Evolutionary conservation across 2,888 invertebrate genomes (phyloP).

Genomic region (Vesta saturnalis): DNA sequence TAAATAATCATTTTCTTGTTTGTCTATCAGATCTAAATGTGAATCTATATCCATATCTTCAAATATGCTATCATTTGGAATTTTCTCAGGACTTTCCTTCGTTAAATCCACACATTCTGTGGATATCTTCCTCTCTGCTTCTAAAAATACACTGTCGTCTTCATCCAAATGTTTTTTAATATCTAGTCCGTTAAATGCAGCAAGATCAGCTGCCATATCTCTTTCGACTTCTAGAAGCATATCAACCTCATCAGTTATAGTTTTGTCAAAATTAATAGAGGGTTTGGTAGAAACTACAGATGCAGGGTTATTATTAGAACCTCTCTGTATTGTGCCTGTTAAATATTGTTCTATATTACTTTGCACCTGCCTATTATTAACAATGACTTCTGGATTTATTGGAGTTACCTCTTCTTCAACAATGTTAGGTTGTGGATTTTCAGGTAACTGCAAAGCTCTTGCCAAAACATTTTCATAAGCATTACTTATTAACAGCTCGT

Average conservation of each 20-base stretch:
- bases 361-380: slow-evolving; percentile 10
- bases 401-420: slow-evolving; percentile 45
- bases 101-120: background rate
- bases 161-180: slow-evolving; percentile 33
- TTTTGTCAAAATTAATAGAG: slow-evolving; percentile 39
- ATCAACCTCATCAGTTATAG: slow-evolving; percentile 48
- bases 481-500: slow-evolving; percentile 67
- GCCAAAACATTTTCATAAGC: slow-evolving; percentile 71
- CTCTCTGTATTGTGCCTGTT: background rate
- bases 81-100: background rate
- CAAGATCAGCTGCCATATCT: slow-evolving; percentile 30
- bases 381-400: background rate
- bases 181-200: background rate
- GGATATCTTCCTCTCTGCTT: background rate
- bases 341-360: background rate
- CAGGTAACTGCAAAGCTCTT: slow-evolving; percentile 65
- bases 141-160: slow-evolving; percentile 27
- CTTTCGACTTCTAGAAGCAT: slow-evolving; percentile 48
- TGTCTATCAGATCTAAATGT: slow-evolving; percentile 48
- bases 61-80: slow-evolving; percentile 51
- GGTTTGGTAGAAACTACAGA: background rate
- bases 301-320: background rate
- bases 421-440: slow-evolving; percentile 61
- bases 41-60: slow-evolving; percentile 53
- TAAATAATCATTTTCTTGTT: slow-evolving; percentile 41